These are phyloP conservation scores for Erythrolamprus reginae DNA, from an alignment of 2,113 vertebrate genomes.

Conservation along the genomic window DNA sequence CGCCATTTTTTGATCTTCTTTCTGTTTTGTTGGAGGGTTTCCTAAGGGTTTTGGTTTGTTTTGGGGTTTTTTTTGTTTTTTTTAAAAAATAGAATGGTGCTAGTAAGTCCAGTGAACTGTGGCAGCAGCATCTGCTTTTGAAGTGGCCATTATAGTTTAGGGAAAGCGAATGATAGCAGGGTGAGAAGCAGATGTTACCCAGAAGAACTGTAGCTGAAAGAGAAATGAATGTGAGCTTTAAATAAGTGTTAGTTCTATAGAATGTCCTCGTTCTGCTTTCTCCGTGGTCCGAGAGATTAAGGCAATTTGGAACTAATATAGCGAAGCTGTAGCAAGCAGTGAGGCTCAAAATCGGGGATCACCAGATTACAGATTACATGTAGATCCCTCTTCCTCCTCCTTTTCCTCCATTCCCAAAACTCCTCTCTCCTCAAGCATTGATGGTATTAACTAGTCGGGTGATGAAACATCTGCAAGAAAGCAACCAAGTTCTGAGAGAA, in stretches of 20 bases:
- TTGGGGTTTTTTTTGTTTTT: background rate
- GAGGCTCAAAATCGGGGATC: background rate
- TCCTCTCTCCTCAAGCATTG: background rate
- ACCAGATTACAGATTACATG: background rate
- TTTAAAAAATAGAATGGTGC: background rate
- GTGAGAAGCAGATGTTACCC: background rate
- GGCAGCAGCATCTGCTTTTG: background rate
- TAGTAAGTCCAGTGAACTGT: background rate
- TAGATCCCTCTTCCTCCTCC: background rate
- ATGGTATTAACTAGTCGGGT: background rate
- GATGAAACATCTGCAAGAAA: background rate
- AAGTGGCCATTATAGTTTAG: background rate
- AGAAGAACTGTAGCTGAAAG: background rate
- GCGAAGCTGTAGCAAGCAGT: background rate
- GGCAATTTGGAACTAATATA: background rate
- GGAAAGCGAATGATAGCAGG: background rate
- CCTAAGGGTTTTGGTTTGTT: background rate
- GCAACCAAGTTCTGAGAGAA: background rate
- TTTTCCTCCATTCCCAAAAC: background rate
- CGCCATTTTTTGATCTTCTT: background rate
- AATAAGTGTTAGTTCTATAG: background rate
- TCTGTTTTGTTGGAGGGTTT: background rate
- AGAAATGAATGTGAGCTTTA: background rate
- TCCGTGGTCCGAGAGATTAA: background rate
- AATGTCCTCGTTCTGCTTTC: background rate